Evolutionary conservation across 1,140 invertebrate species (phyloP).

Genomic region (Zaprionus taronus): DNA sequence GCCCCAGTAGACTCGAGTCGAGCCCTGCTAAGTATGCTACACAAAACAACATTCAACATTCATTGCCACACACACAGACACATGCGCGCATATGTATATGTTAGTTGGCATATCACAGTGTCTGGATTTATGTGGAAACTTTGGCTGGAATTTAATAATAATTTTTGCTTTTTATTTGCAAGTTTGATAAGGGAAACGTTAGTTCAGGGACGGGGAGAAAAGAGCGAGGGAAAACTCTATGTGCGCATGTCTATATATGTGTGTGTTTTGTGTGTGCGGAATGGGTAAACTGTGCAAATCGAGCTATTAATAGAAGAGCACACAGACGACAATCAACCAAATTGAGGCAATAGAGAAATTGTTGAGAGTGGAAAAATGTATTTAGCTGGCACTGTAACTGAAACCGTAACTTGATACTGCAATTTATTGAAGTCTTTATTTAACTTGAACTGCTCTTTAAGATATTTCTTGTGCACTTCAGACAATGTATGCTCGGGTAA

Average conservation of each 20-base stretch:
- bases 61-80: constrained; percentile 33
- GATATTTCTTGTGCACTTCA: background rate
- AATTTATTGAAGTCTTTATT: background rate
- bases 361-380: background rate
- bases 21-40: constrained; percentile 47
- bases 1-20: constrained; percentile 4
- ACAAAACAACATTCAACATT: constrained; percentile 60
- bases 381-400: background rate
- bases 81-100: background rate
- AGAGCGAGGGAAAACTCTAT: background rate
- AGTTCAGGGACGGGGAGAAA: background rate
- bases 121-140: constrained; percentile 67
- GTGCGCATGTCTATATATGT: background rate
- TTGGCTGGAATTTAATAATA: constrained; percentile 47
- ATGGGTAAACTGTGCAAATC: constrained; percentile 8
- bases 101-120: constrained; percentile 12
- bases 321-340: background rate
- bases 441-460: background rate
- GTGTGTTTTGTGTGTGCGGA: background rate
- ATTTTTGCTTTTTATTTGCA: constrained; percentile 42
- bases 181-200: constrained; percentile 20
- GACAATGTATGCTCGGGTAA: background rate
- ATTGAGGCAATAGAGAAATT: constrained; percentile 8
- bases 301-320: constrained; percentile 10
- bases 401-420: background rate